phyloP scores from a whole-genome alignment of 2,797 vertebrate genomes.

The Sandelia bainsii region DNA sequence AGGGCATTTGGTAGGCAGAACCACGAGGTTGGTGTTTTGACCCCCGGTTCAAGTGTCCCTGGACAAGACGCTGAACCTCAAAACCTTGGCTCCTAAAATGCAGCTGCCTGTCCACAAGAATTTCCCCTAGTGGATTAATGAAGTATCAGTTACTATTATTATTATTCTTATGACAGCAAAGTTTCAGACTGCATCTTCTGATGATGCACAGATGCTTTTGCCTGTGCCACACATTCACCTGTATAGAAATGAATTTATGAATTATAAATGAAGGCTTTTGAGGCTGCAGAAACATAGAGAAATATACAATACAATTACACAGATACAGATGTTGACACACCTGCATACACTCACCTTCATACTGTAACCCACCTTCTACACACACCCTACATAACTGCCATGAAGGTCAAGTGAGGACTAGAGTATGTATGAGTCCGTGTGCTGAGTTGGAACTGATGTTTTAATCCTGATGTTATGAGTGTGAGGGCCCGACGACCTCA shows the following conservation, averaged over 20 bases:
- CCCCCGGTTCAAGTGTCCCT: no score
- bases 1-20: no score
- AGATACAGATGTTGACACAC: background rate
- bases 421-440: background rate
- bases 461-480: slow-evolving; percentile 19
- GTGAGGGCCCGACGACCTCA: slow-evolving; percentile 13
- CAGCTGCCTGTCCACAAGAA: no score
- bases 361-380: slow-evolving; percentile 9
- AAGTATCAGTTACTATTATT: no score
- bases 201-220: background rate
- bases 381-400: background rate
- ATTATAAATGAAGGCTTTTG: background rate
- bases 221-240: background rate
- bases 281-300: background rate
- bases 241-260: background rate
- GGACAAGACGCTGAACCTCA: no score
- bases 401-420: slow-evolving; percentile 22
- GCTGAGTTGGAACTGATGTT: no score
- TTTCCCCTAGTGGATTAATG: no score
- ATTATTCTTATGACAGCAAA: background rate
- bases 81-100: no score
- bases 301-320: background rate
- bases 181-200: slow-evolving; percentile 1
- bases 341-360: background rate
- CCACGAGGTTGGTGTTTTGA: no score